Conservation (phyloP, 2,888 invertebrate genomes). For the Drosophila buzzatii region DNA sequence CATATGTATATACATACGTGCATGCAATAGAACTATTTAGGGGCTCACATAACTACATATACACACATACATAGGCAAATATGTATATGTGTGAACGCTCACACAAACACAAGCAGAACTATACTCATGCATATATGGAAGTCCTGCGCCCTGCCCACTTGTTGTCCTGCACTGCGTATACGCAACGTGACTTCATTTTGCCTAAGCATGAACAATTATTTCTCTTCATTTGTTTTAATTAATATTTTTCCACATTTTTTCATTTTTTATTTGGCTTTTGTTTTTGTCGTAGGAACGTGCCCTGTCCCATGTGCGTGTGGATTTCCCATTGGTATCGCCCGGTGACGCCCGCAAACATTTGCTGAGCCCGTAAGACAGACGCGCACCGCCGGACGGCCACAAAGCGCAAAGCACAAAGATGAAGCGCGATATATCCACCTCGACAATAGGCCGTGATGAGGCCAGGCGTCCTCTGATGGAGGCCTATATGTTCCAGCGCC, state of each 20-base stretch:
- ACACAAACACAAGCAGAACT: neutral
- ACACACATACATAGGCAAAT: neutral
- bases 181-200: conserved; percentile 48
- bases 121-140: neutral
- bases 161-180: conserved; percentile 37
- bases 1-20: neutral
- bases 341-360: conserved; percentile 46
- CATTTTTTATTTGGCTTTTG: neutral
- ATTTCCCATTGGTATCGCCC: conserved; percentile 67
- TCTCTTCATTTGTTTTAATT: conserved; percentile 3
- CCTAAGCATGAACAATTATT: conserved; percentile 17
- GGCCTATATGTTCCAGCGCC: conserved; percentile 89
- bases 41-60: neutral
- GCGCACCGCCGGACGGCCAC: neutral
- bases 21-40: neutral
- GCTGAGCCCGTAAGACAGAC: conserved; percentile 36
- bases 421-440: conserved; percentile 86
- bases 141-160: too few species aligned
- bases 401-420: conserved; percentile 64
- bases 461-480: conserved; percentile 87
- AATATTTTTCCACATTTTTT: neutral
- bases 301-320: conserved; percentile 75
- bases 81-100: neutral
- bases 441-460: conserved; percentile 88
- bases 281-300: conserved; percentile 59